Conservation (phyloP, 2,797 vertebrate species). For the Gallinago nigripennis region DNA sequence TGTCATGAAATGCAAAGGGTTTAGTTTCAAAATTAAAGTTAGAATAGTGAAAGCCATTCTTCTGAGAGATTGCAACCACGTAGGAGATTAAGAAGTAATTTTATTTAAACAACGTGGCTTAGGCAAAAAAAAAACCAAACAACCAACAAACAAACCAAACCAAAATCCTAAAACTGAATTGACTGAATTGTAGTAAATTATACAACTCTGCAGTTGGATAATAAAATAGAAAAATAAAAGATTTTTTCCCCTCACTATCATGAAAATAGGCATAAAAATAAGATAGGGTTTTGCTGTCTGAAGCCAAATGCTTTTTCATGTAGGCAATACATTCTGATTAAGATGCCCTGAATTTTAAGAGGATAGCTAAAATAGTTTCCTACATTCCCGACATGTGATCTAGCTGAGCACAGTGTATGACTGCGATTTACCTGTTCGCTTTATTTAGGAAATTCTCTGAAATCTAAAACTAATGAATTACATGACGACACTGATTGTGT, state of each 20-base stretch:
- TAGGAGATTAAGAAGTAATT: background rate
- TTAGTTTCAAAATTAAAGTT: background rate
- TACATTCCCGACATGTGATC: background rate
- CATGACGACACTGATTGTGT: rapidly evolving
- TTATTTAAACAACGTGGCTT: background rate
- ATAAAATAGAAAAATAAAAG: background rate
- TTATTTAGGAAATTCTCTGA: background rate
- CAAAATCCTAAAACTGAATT: background rate
- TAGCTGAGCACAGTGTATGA: background rate
- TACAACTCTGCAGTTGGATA: background rate
- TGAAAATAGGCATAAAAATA: background rate
- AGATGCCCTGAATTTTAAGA: background rate
- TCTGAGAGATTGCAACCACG: background rate
- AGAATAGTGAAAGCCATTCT: background rate
- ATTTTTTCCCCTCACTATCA: background rate
- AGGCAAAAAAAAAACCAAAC: background rate
- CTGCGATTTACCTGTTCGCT: background rate
- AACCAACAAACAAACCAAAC: background rate
- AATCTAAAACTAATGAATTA: background rate
- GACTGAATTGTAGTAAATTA: background rate
- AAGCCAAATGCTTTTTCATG: background rate
- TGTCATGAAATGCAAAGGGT: background rate
- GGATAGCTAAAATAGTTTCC: background rate
- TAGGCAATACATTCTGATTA: background rate
- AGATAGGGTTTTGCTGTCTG: background rate